phyloP scores from a whole-genome alignment of 2,113 vertebrate species.

The Pygoscelis antarcticus region DNA sequence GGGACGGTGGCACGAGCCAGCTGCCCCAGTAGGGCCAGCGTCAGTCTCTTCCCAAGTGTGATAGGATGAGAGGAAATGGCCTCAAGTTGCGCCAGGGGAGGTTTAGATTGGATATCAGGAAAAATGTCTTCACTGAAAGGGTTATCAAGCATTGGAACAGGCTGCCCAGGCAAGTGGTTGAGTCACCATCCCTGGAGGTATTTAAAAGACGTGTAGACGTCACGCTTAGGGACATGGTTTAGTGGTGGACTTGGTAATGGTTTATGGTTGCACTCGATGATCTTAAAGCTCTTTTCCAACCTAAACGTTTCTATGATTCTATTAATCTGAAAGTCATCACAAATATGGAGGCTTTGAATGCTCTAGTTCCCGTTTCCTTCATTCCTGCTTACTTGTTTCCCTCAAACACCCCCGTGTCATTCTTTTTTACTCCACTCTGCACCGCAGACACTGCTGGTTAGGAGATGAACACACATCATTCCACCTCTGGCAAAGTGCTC shows the following conservation, averaged over 20 bases:
- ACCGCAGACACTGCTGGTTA: background rate
- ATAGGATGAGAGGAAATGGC: background rate
- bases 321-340: background rate
- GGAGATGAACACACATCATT: background rate
- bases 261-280: background rate
- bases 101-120: background rate
- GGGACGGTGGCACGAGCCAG: rapidly evolving
- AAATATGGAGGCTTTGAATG: background rate
- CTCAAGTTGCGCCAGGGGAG: background rate
- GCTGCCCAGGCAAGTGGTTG: background rate
- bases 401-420: rapidly evolving
- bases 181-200: background rate
- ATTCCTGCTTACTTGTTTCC: background rate
- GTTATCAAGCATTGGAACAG: background rate
- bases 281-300: background rate
- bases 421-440: background rate
- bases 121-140: background rate
- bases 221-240: background rate
- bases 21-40: background rate
- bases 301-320: background rate
- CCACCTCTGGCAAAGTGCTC: background rate
- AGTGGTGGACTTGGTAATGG: no score
- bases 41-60: background rate
- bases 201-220: background rate
- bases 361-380: background rate